Evolutionary conservation across 2,888 invertebrate species (phyloP).

Genomic region (Vesta saturnalis): DNA sequence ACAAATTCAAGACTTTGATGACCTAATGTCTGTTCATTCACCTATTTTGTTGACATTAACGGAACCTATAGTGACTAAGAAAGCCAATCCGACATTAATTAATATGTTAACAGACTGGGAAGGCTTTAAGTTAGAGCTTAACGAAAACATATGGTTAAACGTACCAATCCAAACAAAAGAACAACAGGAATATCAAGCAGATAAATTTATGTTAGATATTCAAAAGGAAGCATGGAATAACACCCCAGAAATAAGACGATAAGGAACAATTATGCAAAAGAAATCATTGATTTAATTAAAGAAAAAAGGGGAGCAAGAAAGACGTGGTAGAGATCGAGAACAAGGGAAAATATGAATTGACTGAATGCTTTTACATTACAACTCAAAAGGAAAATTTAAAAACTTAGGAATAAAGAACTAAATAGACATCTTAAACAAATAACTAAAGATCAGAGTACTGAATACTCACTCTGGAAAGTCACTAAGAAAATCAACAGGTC

Average conservation of each 20-base stretch:
- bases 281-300: background rate
- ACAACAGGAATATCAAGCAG: background rate
- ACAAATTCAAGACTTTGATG: constrained; percentile 10
- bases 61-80: constrained; percentile 10
- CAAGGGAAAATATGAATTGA: too few species aligned
- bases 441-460: constrained; percentile 13
- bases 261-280: constrained; percentile 9
- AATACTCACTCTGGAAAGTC: constrained; percentile 14
- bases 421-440: constrained; percentile 18
- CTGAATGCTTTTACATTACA: constrained; percentile 19
- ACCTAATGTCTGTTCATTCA: constrained; percentile 18
- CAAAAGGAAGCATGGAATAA: constrained; percentile 16
- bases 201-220: background rate
- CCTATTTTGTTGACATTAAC: constrained; percentile 16
- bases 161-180: constrained; percentile 1
- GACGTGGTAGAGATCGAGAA: too few species aligned
- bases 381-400: constrained; percentile 13
- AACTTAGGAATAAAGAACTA: constrained; percentile 15
- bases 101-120: background rate
- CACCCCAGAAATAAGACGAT: constrained; percentile 7
- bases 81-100: constrained; percentile 15
- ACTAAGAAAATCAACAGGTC: constrained; percentile 16
- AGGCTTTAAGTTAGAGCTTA: constrained; percentile 8
- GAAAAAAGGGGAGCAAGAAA: background rate
- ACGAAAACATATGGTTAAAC: constrained; percentile 6